Base-by-base conservation (phyloP, 2,113 vertebrate species). In the Stegastes partitus region DNA sequence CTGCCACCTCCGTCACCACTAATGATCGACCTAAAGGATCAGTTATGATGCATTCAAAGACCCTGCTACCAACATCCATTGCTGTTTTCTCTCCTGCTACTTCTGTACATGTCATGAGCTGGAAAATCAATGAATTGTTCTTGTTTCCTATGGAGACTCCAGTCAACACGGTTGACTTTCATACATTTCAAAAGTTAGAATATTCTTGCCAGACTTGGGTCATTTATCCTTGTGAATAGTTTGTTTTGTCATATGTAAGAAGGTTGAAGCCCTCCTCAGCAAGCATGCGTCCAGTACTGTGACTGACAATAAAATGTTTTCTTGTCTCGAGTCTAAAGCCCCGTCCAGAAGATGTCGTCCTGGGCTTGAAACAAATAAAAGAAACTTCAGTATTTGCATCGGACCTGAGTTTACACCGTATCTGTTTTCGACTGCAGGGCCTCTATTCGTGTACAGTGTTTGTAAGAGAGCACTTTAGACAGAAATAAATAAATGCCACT, bases 141-240 rank as follows among this genome's bases (percentile, higher is more conserved):
- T 82, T 89, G 90, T 91, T 91, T 93, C 90, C 87, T 90, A 81
- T 91, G 90, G 91, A 91, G 87, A 92, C 87, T 37, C 37, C 53
- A 58, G 21, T 67, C 55, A 74, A 19, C 39, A 9, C 14, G 39
- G n/a, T 54, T 50, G 11, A 65, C 37, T 22, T 53, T 68, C 12
- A 51, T 15, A 55, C 49, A 22, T 51, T 54, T 39, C 3, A 61
- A 50, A 14, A 53, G 26, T 31, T 59, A 31, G 22, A 67, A 6
- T 23, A 12, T 54, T 50, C 10, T 71, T 37, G 42, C 9, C n/a
- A 51, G 62, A 56, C 67, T 22, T 65, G 47, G 50, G 59, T 50
- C 45, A 44, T 63, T 58, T 23, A 25, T 66, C 19, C 4, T 68
- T 64, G 23, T 77, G 42, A 51, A 26, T 62, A 11, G 42, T 57